Evolutionary conservation across 1,140 invertebrate species (phyloP), one percentile per base, ranked within the genome.

Genomic region (Formica exsecta): DNA sequence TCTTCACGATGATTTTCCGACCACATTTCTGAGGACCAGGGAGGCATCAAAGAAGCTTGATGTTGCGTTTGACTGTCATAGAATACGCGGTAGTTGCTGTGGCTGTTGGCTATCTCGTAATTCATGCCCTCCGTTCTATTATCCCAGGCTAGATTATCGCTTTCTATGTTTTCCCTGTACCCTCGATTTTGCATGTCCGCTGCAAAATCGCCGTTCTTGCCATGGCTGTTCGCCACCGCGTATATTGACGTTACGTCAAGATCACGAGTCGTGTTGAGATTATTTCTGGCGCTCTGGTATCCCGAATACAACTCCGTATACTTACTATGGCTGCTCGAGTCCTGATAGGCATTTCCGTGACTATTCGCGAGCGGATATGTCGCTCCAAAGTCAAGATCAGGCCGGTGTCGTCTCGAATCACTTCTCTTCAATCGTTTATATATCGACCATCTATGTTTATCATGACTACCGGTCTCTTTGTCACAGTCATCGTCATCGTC

Each of bases 31-130:
- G 61, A 57, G 9, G 83, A 54, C 89, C 86, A 88, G 0, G 44
- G 65, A 0, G 59, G 22, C 9, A 90, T 9, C 38, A 64, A 5
- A 0, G 48, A 6, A 1, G 65, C 65, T 16, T 87, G 70, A 57
- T 86, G 73, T 19, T 90, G 91, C 16, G 84, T 91, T 9, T 89
- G 80, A 32, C 90, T 92, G 48, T 93, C 92, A 54, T 92, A 91
- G 65, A 92, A 91, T 5, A 92, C 86, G 32, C 90, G 85, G 9
- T 93, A 93, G 57, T 93, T 93, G 13, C 89, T 93, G 41, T 94
- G 92, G 61, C 92, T 93, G 29, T 93, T 93, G 0, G 92, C 92
- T 7, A 93, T 87, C 32, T 93, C 93, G 68, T 93, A 93, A 65
- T 90, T 91, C 1, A 68, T 61, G 0, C 76, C 70, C 4, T 64